phyloP scores from a whole-genome alignment of 2,113 vertebrate genomes.

The Ageneiosus marmoratus region DNA sequence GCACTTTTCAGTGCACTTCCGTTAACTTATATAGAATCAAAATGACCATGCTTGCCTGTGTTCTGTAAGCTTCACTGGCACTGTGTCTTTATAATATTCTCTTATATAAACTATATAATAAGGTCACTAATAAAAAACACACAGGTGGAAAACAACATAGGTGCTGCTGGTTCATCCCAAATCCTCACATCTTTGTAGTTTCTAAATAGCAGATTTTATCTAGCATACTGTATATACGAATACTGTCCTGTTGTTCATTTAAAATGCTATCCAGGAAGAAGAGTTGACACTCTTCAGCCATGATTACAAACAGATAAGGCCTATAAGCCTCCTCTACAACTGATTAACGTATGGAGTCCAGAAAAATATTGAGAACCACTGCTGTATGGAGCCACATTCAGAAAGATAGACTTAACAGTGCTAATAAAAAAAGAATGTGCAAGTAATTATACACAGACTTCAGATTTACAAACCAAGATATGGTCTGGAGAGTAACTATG shows the following conservation, averaged over 20 bases:
- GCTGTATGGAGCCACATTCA: not conserved
- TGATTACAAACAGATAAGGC: not conserved
- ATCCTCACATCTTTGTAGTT: too few relatives aligned
- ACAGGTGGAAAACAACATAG: too few relatives aligned
- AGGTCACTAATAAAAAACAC: too few relatives aligned
- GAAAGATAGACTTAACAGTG: slow-evolving; percentile 39
- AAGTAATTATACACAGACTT: slow-evolving; percentile 58
- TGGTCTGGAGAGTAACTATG: slow-evolving; percentile 62
- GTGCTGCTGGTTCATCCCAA: not conserved
- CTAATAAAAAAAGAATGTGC: slow-evolving; percentile 53
- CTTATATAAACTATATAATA: not conserved
- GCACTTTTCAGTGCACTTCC: not conserved
- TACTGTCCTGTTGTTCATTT: not conserved
- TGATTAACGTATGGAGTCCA: not conserved
- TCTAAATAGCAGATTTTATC: not conserved
- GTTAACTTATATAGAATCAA: not conserved
- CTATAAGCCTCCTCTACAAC: not conserved
- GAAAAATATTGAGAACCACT: slow-evolving; percentile 1
- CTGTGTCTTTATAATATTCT: not conserved
- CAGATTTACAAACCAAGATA: slow-evolving; percentile 52
- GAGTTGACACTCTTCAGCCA: not conserved
- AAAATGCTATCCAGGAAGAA: not conserved
- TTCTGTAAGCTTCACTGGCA: not conserved
- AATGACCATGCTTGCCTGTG: not conserved
- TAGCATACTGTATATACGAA: not conserved